Evolutionary conservation across 2,113 vertebrate species (phyloP), one percentile per base, ranked within the genome.

Genomic region (Dromaius novaehollandiae): DNA sequence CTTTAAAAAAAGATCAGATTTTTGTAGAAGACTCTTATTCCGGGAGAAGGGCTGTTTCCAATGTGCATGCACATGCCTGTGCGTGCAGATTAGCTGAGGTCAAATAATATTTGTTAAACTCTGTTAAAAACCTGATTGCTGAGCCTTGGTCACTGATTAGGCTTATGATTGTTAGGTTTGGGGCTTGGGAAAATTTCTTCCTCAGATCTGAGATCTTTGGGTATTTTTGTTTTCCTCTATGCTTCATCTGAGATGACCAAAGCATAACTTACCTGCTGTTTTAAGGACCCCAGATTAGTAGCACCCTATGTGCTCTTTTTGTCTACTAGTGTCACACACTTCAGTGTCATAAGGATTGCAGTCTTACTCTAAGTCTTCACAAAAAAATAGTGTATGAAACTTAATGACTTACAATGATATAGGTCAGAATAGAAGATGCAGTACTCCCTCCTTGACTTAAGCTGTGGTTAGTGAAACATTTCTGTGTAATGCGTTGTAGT

Each of bases 291-390:
- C 44, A 66, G 9, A 24, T 58, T 36, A 76, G 58, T 34, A 77
- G 13, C 42, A 61, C 4, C 11, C 7, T 32, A 21, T 0, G 0
- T 30, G n/a, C 38, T 60, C 0, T 0, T 48, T 20, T 19, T 66
- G 13, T 73, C 1, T 0, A 8, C 9, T 80, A 64, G 60, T 19
- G 81, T 36, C 42, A 79, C 26, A 32, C 4, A 64, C 46, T n/a
- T 69, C 61, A 51, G 66, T 42, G 55, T 51, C 38, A 19, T 28
- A 26, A 16, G 0, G 3, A 55, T 13, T 24, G 38, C 30, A 58
- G 1, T 76, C 46, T 85, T 69, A 48, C 28, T 28, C 14, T 66
- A 94, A 94, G 28, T 21, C 56, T 79, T 76, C 87, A 53, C 8
- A 73, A 56, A 79, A 70, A 63, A 55, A 48, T 73, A 61, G 56